A percentile compares a stretch with the other conserved stretches of the same genome.
Evolutionary conservation across 2,113 vertebrate genomes (phyloP).

Genomic region (Propithecus coquereli): DNA sequence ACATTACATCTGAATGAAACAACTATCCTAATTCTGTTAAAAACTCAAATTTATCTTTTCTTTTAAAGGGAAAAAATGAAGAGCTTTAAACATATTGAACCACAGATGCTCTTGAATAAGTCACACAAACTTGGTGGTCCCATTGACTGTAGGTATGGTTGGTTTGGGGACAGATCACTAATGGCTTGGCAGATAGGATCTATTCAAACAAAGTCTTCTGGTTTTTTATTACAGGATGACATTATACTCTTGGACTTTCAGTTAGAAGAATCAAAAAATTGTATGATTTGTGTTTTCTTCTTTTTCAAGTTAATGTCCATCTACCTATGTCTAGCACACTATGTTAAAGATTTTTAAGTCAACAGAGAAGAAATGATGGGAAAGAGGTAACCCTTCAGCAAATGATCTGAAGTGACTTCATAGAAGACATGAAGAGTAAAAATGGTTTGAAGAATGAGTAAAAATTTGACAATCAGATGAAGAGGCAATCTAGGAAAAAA

Average conservation of each 20-base stretch:
- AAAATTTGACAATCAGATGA: background rate
- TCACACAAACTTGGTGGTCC: background rate
- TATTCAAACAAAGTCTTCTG: background rate
- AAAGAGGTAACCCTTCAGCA: background rate
- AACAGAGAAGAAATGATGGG: background rate
- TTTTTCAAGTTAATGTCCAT: background rate
- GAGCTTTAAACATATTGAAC: background rate
- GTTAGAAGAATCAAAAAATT: background rate
- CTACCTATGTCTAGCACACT: background rate
- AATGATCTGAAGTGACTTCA: background rate
- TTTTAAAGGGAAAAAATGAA: background rate
- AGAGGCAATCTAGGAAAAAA: background rate
- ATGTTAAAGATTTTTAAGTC: background rate
- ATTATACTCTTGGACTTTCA: background rate
- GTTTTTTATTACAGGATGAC: background rate
- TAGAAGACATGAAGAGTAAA: background rate
- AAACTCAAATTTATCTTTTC: background rate
- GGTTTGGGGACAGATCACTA: background rate
- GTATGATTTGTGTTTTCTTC: background rate
- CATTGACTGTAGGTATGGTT: background rate
- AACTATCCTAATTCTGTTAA: background rate
- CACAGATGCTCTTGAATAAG: background rate
- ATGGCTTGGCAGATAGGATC: background rate
- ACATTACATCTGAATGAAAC: background rate
- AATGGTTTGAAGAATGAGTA: background rate